Percentiles rank a stretch among this genome's conserved stretches.
These are phyloP conservation scores for Pogonus chalceus DNA, from an alignment of 1,140 invertebrate genomes.

Conservation along the genomic window DNA sequence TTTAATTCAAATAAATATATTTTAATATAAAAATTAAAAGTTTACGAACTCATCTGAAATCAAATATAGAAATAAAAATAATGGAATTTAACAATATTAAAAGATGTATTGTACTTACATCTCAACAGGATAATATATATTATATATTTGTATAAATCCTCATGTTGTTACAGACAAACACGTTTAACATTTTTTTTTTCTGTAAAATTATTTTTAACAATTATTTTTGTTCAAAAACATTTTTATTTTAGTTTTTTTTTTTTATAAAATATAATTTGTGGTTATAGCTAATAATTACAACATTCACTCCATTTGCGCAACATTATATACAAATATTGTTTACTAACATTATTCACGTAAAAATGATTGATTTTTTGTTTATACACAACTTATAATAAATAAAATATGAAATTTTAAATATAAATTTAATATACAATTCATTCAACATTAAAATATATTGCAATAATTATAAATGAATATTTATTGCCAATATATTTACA, in stretches of 20 bases:
- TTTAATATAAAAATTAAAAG: too few relatives aligned
- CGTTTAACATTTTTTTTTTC: background rate
- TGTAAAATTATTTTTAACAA: background rate
- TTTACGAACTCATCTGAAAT: background rate
- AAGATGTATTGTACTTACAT: background rate
- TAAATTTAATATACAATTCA: background rate
- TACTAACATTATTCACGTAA: background rate
- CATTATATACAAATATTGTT: background rate
- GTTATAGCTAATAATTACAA: background rate
- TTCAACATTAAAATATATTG: background rate
- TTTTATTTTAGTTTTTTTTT: background rate
- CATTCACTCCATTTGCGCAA: background rate
- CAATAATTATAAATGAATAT: background rate
- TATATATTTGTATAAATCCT: background rate
- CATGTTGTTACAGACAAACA: background rate
- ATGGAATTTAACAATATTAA: background rate
- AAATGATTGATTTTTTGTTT: too few relatives aligned
- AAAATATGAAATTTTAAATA: slow-evolving; percentile 7
- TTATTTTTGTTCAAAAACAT: background rate
- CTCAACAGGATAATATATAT: background rate
- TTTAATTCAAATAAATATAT: too few relatives aligned
- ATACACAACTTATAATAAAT: slow-evolving; percentile 1
- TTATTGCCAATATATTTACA: slow-evolving; percentile 2
- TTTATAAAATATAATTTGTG: background rate
- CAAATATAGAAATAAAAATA: background rate